Conservation (phyloP, 2,797 vertebrate species). For the Triplophysa bombifrons region DNA sequence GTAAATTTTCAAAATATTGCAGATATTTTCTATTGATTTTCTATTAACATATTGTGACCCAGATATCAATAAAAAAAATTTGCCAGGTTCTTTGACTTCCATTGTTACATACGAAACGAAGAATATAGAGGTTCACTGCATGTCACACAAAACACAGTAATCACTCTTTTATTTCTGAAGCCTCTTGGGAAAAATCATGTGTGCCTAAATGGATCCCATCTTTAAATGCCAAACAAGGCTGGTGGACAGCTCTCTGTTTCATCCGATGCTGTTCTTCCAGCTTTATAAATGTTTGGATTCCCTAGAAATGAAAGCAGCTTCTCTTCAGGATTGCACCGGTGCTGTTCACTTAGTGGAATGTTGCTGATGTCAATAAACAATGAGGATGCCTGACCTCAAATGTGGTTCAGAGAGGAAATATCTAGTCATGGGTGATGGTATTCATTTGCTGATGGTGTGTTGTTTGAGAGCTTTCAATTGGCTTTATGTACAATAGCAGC, state of each 20-base stretch:
- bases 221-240: conserved; percentile 47
- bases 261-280: conserved; percentile 37
- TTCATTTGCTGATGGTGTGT: neutral
- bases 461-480: neutral
- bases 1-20: neutral
- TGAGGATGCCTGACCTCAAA: neutral
- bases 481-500: neutral
- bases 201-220: conserved; percentile 8
- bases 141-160: neutral
- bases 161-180: conserved; percentile 6
- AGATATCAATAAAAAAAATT: neutral
- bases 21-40: no score
- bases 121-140: neutral
- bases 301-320: conserved; percentile 28
- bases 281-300: conserved; percentile 48
- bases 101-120: neutral
- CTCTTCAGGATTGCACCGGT: conserved; percentile 4
- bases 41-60: neutral
- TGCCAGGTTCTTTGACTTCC: neutral
- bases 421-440: neutral
- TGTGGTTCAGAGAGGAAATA: neutral
- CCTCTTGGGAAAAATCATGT: conserved; percentile 3
- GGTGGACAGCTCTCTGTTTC: conserved; percentile 15
- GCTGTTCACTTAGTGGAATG: conserved; percentile 5
- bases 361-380: conserved; percentile 19